phyloP scores from a whole-genome alignment of 2,797 vertebrate genomes.

The Cryptoblepharus egeriae region DNA sequence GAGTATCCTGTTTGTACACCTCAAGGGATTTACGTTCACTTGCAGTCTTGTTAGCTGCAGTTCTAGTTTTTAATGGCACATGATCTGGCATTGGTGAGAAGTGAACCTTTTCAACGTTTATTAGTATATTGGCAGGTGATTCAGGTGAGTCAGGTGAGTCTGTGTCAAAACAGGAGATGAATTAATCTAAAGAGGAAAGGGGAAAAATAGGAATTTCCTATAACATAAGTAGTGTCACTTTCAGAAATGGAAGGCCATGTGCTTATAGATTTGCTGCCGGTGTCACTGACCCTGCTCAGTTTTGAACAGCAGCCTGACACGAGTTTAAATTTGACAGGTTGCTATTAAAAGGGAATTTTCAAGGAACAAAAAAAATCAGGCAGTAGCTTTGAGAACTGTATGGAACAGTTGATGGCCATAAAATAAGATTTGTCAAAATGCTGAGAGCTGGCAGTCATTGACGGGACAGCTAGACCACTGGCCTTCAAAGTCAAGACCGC shows the following conservation, averaged over 20 bases:
- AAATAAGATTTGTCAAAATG: background rate
- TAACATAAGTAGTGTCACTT: background rate
- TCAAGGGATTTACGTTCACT: constrained; percentile 29
- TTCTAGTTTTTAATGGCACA: constrained; percentile 51
- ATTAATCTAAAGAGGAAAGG: constrained; percentile 61
- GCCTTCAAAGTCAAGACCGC: too few relatives aligned
- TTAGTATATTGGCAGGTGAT: too few relatives aligned
- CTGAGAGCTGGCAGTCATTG: background rate
- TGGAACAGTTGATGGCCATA: background rate
- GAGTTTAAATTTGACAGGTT: background rate
- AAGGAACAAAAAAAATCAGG: too few relatives aligned
- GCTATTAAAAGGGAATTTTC: background rate
- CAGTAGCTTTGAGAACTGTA: background rate
- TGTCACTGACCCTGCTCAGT: background rate
- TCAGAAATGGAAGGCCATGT: background rate
- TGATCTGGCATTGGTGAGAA: constrained; percentile 60
- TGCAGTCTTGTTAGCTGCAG: constrained; percentile 32
- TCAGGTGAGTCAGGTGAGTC: too few relatives aligned
- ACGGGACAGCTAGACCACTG: background rate
- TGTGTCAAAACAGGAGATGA: constrained; percentile 65
- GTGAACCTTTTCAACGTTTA: constrained; percentile 59
- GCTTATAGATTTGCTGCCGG: background rate
- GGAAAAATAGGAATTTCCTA: constrained; percentile 24
- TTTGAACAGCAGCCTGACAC: background rate
- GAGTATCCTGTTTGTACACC: constrained; percentile 15